Base-by-base conservation (phyloP, 2,888 invertebrate genomes). In the Lochmaea crataegi region DNA sequence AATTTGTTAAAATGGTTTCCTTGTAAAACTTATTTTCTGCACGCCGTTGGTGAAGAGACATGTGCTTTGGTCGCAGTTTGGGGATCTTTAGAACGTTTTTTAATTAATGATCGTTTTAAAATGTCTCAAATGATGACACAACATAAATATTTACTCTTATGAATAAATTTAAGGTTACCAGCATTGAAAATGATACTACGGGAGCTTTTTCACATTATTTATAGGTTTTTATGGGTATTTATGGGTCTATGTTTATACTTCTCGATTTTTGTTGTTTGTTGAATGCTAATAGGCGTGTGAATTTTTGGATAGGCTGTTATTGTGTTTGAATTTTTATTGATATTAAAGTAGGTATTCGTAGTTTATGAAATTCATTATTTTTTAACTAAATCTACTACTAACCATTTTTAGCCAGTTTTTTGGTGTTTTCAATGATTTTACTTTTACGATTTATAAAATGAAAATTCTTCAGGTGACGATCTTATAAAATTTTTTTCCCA, bases 41-140 rank as follows among this genome's bases (percentile, higher is more conserved):
- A 41, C 56, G 41, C 67, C 57, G 18, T 41, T 63, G 61, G 18
- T 11, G 16, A 41, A 18, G 42, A 63, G 76, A 77, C 77, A 77
- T 77, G 75, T 73, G 75, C 75, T 71, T 16, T 41, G 74, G 73
- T 68, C 70, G 68, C 75, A 70, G 71, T 72, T 66, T 51, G 67
- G 76, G 75, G 73, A 75, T 75, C 75, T 74, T 68, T 75, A 71
- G 71, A 73, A 75, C 68, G 72, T 71, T 74, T 75, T 77, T 77
- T 76, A 78, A 80, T 80, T 80, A 80, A 80, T 80, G 79, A 77
- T 75, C 76, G 74, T 75, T 77, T 76, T 79, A 77, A 79, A 79
- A 79, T 78, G 76, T 79, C 78, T 76, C 78, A 78, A 79, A 78
- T 42, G 72, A 71, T 78, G 77, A 78, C 78, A 78, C 76, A 73